Evolutionary conservation across 2,888 invertebrate species (phyloP).

Genomic region (Rotaria macrura): DNA sequence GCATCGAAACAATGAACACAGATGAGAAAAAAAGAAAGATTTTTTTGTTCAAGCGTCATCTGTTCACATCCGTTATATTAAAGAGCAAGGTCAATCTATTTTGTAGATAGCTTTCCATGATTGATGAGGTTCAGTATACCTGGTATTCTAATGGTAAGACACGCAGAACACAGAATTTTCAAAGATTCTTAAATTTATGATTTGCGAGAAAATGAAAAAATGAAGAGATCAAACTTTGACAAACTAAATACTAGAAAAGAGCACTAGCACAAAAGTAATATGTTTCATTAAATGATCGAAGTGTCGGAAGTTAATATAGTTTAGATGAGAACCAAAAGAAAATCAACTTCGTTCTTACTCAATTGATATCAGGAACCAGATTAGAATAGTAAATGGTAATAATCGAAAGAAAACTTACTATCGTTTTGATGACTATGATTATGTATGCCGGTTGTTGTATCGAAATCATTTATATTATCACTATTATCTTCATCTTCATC

Average conservation of each 20-base stretch:
- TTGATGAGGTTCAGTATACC: not conserved
- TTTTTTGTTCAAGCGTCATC: not conserved
- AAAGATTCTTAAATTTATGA: not conserved
- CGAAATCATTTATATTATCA: not conserved
- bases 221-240: no score
- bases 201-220: no score
- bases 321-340: no score
- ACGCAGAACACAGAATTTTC: not conserved
- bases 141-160: not conserved
- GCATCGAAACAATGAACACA: not conserved
- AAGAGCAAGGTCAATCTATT: not conserved
- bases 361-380: no score
- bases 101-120: not conserved
- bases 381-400: no score
- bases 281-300: no score
- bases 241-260: no score
- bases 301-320: no score
- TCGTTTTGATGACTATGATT: not conserved
- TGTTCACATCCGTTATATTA: slow-evolving; percentile 1
- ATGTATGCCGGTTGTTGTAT: not conserved
- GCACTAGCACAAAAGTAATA: no score
- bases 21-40: not conserved
- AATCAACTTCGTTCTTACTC: no score
- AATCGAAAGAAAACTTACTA: not conserved
- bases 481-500: not conserved